These are phyloP conservation scores for Acleris holmiana DNA, from an alignment of 2,888 invertebrate species.

Conservation along the genomic window DNA sequence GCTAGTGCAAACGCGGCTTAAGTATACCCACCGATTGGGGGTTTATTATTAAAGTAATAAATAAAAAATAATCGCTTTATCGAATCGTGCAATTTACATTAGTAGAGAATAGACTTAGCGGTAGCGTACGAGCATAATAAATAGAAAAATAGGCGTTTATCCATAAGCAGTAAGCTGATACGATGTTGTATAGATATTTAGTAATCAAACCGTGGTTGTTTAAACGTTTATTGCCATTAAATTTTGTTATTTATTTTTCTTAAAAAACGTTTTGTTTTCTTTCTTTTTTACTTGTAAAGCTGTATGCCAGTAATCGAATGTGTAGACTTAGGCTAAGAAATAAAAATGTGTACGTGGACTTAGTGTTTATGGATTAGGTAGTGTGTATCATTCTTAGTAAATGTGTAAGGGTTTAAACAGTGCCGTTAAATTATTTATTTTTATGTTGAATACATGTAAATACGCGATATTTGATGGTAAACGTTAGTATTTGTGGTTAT, in stretches of 20 bases:
- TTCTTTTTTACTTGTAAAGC: slow-evolving; percentile 54
- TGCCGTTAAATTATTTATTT: slow-evolving; percentile 83
- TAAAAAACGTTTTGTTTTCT: slow-evolving; percentile 67
- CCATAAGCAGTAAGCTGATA: slow-evolving; percentile 42
- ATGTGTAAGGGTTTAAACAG: slow-evolving; percentile 76
- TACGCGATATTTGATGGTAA: slow-evolving; percentile 77
- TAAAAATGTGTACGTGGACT: slow-evolving; percentile 68
- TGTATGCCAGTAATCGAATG: slow-evolving; percentile 79
- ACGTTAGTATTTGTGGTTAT: slow-evolving; percentile 76
- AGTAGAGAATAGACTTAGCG: slow-evolving; percentile 71
- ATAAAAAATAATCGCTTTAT: slow-evolving; percentile 75
- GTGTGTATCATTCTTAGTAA: slow-evolving; percentile 73
- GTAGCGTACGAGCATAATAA: slow-evolving; percentile 68
- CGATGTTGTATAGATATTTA: slow-evolving; percentile 62
- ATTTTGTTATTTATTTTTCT: slow-evolving; percentile 82
- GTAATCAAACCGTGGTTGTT: slow-evolving; percentile 45
- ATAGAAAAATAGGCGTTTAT: slow-evolving; percentile 46
- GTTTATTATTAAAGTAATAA: slow-evolving; percentile 36
- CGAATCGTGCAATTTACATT: slow-evolving; percentile 81
- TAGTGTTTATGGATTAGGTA: slow-evolving; percentile 66
- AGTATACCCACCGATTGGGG: slow-evolving; percentile 27
- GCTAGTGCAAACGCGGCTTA: slow-evolving; percentile 13
- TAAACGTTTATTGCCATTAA: slow-evolving; percentile 66
- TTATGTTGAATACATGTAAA: slow-evolving; percentile 82
- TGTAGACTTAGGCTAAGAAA: slow-evolving; percentile 58